Evolutionary conservation across 2,797 vertebrate species (phyloP), one percentile per base, ranked within the genome.

Genomic region (Cygnus olor): DNA sequence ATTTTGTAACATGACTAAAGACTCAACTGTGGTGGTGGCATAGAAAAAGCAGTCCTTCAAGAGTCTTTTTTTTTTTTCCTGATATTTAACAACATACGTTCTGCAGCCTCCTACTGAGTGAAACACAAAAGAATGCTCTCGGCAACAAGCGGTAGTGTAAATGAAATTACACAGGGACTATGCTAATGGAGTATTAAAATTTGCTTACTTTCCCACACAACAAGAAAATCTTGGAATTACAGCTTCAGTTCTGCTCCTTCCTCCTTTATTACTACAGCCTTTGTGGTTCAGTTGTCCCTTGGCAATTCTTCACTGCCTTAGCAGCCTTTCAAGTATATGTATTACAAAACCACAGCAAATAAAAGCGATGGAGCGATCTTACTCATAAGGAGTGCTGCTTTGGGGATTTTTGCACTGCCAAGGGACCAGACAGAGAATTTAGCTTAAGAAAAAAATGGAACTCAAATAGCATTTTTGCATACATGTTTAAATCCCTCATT

Each of bases 121-220:
- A 80, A 91, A 82, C 60, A 94, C 40, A 91, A 84, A 96, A 90
- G 77, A 88, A 71, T 32, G 56, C 66, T 84, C 71, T 73, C 73
- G 77, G 82, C 61, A 89, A 72, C 61, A 92, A 74, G 42, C 64
- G 61, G 40, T 25, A 71, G 17, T 28, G 44, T 81, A 86, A 94
- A 90, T 45, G 57, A 91, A 90, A 93, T 90, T 80, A 73, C 60
- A 69, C 9, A 69, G 40, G 15, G n/a, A 61, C 74, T 91, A 69
- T 74, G 64, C 44, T 91, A 88, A 90, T 38, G 66, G 11, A 84
- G 30, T 44, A 87, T n/a, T 80, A 78, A 85, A 94, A 91, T 71
- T 77, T 89, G 47, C 60, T 94, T 82, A 71, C 65, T 69, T 94
- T 93, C 42, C 40, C 57, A 82, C 27, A 47, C 57, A 77, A 70